These are phyloP conservation scores for Lycodopsis pacificus DNA, from an alignment of 2,797 vertebrate genomes.

Conservation along the genomic window DNA sequence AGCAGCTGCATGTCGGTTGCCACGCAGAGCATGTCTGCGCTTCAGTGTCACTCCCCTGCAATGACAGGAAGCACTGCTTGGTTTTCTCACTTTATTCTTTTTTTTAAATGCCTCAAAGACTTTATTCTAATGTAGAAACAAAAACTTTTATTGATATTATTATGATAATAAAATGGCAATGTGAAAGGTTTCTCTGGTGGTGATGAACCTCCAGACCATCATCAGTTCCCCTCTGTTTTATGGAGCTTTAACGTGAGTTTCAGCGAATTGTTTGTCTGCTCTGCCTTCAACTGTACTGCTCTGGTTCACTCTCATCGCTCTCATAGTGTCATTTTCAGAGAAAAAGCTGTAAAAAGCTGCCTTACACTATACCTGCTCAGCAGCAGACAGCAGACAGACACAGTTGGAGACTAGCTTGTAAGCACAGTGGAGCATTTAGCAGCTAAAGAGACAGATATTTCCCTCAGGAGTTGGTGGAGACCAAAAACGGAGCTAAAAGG, in stretches of 20 bases:
- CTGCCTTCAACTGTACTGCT: neutral
- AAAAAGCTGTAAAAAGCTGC: neutral
- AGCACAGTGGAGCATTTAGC: neutral
- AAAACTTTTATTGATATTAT: neutral
- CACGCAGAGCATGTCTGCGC: conserved; percentile 37
- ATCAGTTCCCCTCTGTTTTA: neutral
- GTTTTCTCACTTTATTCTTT: neutral
- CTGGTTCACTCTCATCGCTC: neutral
- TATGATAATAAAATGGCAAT: neutral
- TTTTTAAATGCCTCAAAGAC: neutral
- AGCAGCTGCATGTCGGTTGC: conserved; percentile 57
- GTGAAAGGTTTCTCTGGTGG: neutral
- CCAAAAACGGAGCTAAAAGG: neutral
- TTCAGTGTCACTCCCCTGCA: conserved; percentile 7
- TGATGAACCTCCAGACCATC: neutral
- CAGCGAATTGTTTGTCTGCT: neutral
- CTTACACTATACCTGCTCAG: neutral
- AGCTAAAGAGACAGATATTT: neutral
- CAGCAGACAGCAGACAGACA: neutral
- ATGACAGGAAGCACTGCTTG: neutral
- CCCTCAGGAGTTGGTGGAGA: conserved; percentile 4
- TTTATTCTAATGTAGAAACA: neutral
- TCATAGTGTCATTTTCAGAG: neutral
- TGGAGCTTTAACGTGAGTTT: neutral
- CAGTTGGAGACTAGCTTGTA: neutral